Evolutionary conservation across 2,888 invertebrate genomes (phyloP).

Genomic region (Epiblema foenella): DNA sequence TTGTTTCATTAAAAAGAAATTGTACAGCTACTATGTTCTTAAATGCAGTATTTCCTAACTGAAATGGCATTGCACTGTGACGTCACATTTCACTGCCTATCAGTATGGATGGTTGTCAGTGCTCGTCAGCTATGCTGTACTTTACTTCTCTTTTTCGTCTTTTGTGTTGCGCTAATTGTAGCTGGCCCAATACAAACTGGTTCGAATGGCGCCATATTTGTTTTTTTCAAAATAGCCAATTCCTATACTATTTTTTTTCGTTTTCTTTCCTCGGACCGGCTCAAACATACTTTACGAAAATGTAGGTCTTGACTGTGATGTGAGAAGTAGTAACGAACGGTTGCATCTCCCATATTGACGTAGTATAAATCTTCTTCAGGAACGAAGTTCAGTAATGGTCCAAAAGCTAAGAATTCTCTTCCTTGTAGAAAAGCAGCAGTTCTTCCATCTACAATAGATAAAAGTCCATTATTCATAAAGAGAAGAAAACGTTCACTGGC

Average conservation of each 20-base stretch:
- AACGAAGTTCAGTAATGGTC: slow-evolving; percentile 65
- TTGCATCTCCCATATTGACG: slow-evolving; percentile 74
- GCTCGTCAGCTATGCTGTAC: no score
- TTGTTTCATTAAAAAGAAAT: no score
- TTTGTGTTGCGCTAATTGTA: no score
- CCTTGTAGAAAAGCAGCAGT: slow-evolving; percentile 75
- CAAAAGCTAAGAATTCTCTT: slow-evolving; percentile 72
- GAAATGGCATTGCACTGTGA: no score
- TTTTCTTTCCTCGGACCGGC: neutral
- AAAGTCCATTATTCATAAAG: neutral
- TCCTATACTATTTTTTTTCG: neutral
- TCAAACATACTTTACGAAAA: slow-evolving; percentile 66
- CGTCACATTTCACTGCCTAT: no score
- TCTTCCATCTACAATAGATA: slow-evolving; percentile 67
- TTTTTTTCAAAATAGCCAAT: no score
- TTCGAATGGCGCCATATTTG: no score
- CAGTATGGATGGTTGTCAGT: no score
- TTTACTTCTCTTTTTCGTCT: no score
- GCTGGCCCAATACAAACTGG: no score
- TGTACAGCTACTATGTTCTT: no score
- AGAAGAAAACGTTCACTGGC: neutral
- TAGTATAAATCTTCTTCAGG: slow-evolving; percentile 80
- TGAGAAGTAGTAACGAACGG: slow-evolving; percentile 71
- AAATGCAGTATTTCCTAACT: no score
- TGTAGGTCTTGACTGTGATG: slow-evolving; percentile 57